Evolutionary conservation across 1,140 invertebrate genomes (phyloP).

Genomic region (Heliconius nattereri): DNA sequence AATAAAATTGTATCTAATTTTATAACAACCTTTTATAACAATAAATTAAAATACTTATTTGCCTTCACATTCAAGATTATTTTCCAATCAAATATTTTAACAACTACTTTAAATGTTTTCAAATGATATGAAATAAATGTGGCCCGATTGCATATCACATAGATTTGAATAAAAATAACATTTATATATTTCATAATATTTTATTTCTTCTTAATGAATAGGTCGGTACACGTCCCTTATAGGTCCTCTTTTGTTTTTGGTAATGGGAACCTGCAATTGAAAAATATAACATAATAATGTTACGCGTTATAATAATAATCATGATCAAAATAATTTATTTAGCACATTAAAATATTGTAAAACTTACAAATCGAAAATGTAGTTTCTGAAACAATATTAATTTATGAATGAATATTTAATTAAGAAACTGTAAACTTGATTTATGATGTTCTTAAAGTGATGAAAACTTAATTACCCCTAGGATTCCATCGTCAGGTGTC

Average conservation of each 20-base stretch:
- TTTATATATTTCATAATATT: background rate
- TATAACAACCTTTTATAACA: too few species aligned
- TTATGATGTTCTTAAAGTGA: background rate
- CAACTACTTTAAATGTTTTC: too few species aligned
- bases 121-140: too few species aligned
- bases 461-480: constrained; percentile 11
- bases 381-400: constrained; percentile 1
- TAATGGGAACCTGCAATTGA: background rate
- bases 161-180: background rate
- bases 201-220: constrained; percentile 1
- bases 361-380: constrained; percentile 7
- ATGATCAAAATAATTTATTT: background rate
- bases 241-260: background rate
- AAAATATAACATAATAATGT: background rate
- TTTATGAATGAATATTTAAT: background rate
- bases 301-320: background rate
- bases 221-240: background rate
- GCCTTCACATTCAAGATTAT: too few species aligned
- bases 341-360: background rate
- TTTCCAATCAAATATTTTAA: too few species aligned
- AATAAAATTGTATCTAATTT: too few species aligned
- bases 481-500: constrained; percentile 15
- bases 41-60: too few species aligned
- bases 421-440: background rate
- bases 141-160: background rate